A percentile compares a stretch with the other conserved stretches of the same genome.
Evolutionary conservation across 2,113 vertebrate genomes (phyloP).

Genomic region (Colossoma macropomum): DNA sequence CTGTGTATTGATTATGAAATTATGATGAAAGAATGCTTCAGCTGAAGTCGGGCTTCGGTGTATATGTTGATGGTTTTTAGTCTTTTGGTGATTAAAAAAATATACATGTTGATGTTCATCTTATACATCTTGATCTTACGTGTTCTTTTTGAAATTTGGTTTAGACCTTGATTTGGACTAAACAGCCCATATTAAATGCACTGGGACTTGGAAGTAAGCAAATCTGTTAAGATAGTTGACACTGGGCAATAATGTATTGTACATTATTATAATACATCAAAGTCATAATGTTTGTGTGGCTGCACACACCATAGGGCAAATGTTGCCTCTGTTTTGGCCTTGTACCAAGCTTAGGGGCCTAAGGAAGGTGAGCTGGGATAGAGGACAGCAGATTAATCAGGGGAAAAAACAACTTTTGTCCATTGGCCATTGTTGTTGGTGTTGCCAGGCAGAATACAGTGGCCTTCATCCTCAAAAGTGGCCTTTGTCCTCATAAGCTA

Average conservation of each 20-base stretch:
- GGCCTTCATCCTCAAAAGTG: not conserved
- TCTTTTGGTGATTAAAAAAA: too few species aligned
- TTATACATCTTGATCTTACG: too few species aligned
- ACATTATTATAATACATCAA: too few species aligned
- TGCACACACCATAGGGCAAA: not conserved
- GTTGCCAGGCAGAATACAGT: not conserved
- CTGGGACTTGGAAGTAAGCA: too few species aligned
- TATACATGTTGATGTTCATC: too few species aligned
- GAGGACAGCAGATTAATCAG: constrained; percentile 27
- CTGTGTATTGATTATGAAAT: constrained; percentile 15
- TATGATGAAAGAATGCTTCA: constrained; percentile 1
- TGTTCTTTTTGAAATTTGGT: too few species aligned
- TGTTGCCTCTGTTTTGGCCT: not conserved
- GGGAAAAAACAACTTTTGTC: not conserved
- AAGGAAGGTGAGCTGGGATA: constrained; percentile 16
- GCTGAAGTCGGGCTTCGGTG: not conserved
- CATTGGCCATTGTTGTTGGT: constrained; percentile 6
- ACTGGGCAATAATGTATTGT: too few species aligned
- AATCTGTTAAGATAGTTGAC: too few species aligned
- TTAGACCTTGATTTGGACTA: too few species aligned
- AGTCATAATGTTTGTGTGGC: too few species aligned
- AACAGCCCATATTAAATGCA: too few species aligned
- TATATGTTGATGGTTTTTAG: too few species aligned
- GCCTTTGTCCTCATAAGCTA: not conserved
- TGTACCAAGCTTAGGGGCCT: constrained; percentile 5